These are phyloP conservation scores for Excalfactoria chinensis DNA, from an alignment of 2,113 vertebrate species.

Conservation along the genomic window DNA sequence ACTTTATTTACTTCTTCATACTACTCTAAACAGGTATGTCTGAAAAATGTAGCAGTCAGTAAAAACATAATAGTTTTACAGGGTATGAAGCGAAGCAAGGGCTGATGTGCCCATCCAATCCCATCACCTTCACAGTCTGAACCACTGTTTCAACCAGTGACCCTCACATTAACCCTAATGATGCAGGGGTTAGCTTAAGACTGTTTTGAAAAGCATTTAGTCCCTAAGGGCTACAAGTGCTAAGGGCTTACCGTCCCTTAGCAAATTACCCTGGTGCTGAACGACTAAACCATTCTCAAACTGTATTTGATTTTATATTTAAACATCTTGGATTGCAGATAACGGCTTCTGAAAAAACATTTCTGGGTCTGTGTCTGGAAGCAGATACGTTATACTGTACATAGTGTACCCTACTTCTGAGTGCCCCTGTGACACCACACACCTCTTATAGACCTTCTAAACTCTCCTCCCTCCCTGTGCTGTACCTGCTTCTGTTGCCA, in stretches of 20 bases:
- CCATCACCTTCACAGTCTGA: background rate
- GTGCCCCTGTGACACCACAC: rapidly evolving
- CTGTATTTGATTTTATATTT: background rate
- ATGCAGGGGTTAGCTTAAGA: background rate
- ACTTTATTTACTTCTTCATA: conserved; percentile 11
- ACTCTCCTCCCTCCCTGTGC: background rate
- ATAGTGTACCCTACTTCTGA: background rate
- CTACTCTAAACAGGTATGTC: background rate
- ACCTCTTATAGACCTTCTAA: background rate
- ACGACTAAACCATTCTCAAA: background rate
- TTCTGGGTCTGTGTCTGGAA: background rate
- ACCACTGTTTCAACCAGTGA: background rate
- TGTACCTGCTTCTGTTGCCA: background rate
- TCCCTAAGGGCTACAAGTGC: background rate
- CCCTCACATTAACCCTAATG: background rate
- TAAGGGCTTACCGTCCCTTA: background rate
- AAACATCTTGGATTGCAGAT: background rate
- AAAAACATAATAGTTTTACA: background rate
- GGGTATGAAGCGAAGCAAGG: background rate
- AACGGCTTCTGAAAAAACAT: background rate
- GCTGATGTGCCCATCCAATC: background rate
- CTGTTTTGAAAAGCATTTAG: background rate
- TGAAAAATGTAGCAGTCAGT: background rate
- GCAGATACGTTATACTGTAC: background rate
- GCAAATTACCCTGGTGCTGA: background rate